Conservation (phyloP, 1,140 invertebrate genomes). For the Drosophila murphyi region DNA sequence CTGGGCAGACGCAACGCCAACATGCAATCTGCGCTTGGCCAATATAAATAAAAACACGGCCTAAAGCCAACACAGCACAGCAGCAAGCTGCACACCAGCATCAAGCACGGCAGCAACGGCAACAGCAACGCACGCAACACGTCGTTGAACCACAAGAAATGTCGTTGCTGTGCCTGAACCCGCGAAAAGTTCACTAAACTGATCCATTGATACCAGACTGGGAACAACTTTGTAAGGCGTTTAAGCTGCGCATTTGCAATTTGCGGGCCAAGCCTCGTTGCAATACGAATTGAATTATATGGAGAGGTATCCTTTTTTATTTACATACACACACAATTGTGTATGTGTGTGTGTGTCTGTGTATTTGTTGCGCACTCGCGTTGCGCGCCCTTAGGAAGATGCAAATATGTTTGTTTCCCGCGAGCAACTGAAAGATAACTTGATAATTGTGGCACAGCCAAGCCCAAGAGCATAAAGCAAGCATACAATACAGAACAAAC, state of each 20-base stretch:
- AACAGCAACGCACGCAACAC: slow-evolving; percentile 30
- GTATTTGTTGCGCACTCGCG: slow-evolving; percentile 54
- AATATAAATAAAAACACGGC: slow-evolving; percentile 29
- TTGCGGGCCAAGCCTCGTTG: slow-evolving; percentile 55
- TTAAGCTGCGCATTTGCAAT: slow-evolving; percentile 40
- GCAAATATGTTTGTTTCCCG: slow-evolving; percentile 49
- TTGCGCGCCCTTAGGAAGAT: slow-evolving; percentile 40
- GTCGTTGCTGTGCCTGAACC: slow-evolving; percentile 36
- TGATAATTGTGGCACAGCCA: slow-evolving; percentile 38
- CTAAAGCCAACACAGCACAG: slow-evolving; percentile 3
- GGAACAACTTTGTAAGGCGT: slow-evolving; percentile 58
- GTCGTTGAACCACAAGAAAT: slow-evolving; percentile 20
- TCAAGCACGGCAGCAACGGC: slow-evolving; percentile 14
- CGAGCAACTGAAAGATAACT: slow-evolving; percentile 66
- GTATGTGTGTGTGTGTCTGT: slow-evolving; percentile 25
- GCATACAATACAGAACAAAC: slow-evolving; percentile 31
- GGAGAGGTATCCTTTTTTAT: slow-evolving; percentile 43
- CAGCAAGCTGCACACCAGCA: slow-evolving; percentile 4
- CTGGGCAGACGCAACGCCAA: slow-evolving; percentile 60
- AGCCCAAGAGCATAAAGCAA: slow-evolving; percentile 1
- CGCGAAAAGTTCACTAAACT: slow-evolving; percentile 69
- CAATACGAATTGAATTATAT: slow-evolving; percentile 17
- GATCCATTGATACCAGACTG: slow-evolving; percentile 20
- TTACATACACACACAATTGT: slow-evolving; percentile 16
- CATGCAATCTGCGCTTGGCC: slow-evolving; percentile 49